These are phyloP conservation scores for Alectura lathami DNA, from an alignment of 2,113 vertebrate genomes.

Conservation along the genomic window DNA sequence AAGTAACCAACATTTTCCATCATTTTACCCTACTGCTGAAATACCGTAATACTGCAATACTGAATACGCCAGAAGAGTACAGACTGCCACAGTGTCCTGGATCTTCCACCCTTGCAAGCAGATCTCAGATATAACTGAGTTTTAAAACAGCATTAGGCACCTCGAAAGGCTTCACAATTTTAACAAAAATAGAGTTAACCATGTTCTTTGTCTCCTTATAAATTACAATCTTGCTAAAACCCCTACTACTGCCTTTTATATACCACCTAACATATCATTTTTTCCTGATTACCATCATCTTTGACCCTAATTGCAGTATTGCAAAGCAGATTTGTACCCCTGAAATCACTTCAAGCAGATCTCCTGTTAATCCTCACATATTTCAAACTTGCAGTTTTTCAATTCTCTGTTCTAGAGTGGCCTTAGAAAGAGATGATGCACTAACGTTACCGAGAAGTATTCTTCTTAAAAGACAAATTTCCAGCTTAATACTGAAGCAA, in stretches of 20 bases:
- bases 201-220: not conserved
- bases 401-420: not conserved
- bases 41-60: not conserved
- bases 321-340: not conserved
- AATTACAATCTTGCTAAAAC: not conserved
- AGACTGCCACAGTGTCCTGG: not conserved
- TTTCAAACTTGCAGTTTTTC: not conserved
- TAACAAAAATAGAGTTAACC: not conserved
- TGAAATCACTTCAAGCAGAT: not conserved
- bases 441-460: not conserved
- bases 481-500: not conserved
- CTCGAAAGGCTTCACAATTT: not conserved
- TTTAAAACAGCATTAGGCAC: not conserved
- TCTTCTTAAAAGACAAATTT: not conserved
- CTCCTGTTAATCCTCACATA: not conserved
- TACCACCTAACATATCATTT: not conserved
- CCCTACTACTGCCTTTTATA: not conserved
- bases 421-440: not conserved
- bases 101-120: accelerated
- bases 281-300: not conserved
- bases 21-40: not conserved
- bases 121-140: accelerated
- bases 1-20: not conserved
- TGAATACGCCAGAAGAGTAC: not conserved
- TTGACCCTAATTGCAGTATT: not conserved